Base-by-base conservation (phyloP, 2,888 invertebrate genomes). In the Thereva unica region DNA sequence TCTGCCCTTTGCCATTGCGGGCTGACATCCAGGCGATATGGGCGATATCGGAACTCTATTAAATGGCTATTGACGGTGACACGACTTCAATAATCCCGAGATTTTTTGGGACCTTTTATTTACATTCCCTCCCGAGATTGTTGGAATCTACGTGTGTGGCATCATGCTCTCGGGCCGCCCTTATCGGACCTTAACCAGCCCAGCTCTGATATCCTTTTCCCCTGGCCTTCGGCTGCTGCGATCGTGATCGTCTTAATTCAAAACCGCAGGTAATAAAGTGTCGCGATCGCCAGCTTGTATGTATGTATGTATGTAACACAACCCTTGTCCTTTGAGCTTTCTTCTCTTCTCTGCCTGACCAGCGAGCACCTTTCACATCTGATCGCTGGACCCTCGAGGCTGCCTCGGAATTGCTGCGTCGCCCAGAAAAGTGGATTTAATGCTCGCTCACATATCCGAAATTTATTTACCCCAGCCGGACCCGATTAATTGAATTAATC, bases 401-500 rank as follows among this genome's bases (percentile, higher is more conserved):
- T 9, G 35, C 35, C 4, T 9, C 12, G 54, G 54, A 41, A 5
- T 10, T 23, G 56, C 42, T 23, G 23, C n/a, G 44, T 35, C 38
- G 35, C 44, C 35, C 9, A 34, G n/a, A 44, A 23, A 56, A 45
- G 34, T 23, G 34, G 35, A 35, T 56, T 56, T 56, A 56, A 56
- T 45, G 44, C 56, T 23, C 23, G 23, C 47, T 56, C 9, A 34
- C 44, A 56, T 56, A 35, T 9, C n/a, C 44, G 12, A 59, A 47
- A 59, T 59, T 59, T 59, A 59, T 59, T 47, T 45, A 44, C 37
- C 7, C 23, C 7, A 37, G 45, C 41, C 23, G 37, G 40, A 49
- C 12, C 49, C 47, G 59, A 59, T 59, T 59, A 59, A 59, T 59
- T 59, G 47, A 59, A 59, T 59, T 59, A 59, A 59, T 59, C 59